Evolutionary conservation across 2,888 invertebrate species (phyloP).

Genomic region (Leucophora obtusa): DNA sequence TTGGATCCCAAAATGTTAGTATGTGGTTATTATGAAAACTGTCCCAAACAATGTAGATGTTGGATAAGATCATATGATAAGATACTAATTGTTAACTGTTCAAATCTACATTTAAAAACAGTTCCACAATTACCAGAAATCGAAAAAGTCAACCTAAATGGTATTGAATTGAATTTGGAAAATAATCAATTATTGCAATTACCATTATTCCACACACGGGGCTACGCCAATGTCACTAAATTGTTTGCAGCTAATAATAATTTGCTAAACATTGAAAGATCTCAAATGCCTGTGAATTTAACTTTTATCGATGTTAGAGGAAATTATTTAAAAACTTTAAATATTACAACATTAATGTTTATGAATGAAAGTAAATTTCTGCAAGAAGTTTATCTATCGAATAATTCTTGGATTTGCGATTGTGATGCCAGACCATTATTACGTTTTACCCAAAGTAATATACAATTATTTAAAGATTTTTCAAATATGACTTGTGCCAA

Average conservation of each 20-base stretch:
- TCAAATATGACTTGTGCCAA: slow-evolving; percentile 70
- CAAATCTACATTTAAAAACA: slow-evolving; percentile 77
- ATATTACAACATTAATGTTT: slow-evolving; percentile 75
- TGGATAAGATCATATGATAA: slow-evolving; percentile 78
- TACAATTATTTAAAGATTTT: slow-evolving; percentile 67
- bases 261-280: slow-evolving; percentile 73
- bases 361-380: slow-evolving; percentile 79
- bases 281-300: slow-evolving; percentile 78
- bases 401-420: slow-evolving; percentile 85
- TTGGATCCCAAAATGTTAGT: slow-evolving; percentile 78
- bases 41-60: slow-evolving; percentile 81
- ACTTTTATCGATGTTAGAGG: slow-evolving; percentile 80
- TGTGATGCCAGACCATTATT: slow-evolving; percentile 82
- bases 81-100: slow-evolving; percentile 80
- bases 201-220: slow-evolving; percentile 72
- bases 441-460: slow-evolving; percentile 79
- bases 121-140: slow-evolving; percentile 77
- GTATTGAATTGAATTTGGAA: slow-evolving; percentile 79
- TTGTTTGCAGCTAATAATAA: slow-evolving; percentile 80
- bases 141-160: slow-evolving; percentile 65
- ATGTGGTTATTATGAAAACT: slow-evolving; percentile 78
- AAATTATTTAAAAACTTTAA: slow-evolving; percentile 80
- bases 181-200: slow-evolving; percentile 77
- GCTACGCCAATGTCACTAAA: slow-evolving; percentile 79
- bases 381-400: slow-evolving; percentile 80